Evolutionary conservation across 2,888 invertebrate genomes (phyloP).

Genomic region (Scelioninae gen. 1): DNA sequence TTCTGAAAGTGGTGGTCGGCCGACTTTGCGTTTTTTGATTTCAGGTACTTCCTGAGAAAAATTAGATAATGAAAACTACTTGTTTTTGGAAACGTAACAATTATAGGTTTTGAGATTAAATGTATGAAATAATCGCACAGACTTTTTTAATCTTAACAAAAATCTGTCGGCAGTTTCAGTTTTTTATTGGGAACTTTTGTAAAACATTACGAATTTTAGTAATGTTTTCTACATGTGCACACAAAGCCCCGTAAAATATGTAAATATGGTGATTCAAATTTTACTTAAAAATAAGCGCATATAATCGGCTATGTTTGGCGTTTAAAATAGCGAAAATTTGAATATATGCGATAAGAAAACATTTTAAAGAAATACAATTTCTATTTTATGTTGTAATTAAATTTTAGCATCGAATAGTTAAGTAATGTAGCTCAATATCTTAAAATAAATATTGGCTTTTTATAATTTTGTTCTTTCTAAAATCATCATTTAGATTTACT

Average conservation of each 20-base stretch:
- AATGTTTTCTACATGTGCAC: constrained; percentile 44
- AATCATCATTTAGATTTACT: no score
- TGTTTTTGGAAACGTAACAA: not conserved
- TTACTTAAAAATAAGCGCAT: no score
- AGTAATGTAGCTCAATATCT: no score
- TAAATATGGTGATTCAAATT: no score
- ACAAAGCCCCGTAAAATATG: constrained; percentile 15
- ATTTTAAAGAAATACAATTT: no score
- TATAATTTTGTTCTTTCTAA: no score
- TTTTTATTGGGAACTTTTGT: constrained; percentile 78
- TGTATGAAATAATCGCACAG: constrained; percentile 86
- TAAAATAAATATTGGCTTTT: no score
- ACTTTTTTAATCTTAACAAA: constrained; percentile 82
- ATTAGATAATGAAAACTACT: not conserved
- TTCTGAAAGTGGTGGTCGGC: constrained; percentile 73
- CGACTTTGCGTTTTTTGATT: constrained; percentile 75
- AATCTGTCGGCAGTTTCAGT: constrained; percentile 85
- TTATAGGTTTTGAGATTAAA: not conserved
- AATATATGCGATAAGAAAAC: no score
- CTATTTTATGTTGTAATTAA: no score
- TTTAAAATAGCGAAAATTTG: no score
- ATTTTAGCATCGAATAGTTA: no score
- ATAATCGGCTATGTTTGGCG: no score
- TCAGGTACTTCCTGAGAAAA: constrained; percentile 66
- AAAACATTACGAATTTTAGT: constrained; percentile 57